Evolutionary conservation across 1,140 invertebrate genomes (phyloP).

Genomic region (Lepidurus packardi): DNA sequence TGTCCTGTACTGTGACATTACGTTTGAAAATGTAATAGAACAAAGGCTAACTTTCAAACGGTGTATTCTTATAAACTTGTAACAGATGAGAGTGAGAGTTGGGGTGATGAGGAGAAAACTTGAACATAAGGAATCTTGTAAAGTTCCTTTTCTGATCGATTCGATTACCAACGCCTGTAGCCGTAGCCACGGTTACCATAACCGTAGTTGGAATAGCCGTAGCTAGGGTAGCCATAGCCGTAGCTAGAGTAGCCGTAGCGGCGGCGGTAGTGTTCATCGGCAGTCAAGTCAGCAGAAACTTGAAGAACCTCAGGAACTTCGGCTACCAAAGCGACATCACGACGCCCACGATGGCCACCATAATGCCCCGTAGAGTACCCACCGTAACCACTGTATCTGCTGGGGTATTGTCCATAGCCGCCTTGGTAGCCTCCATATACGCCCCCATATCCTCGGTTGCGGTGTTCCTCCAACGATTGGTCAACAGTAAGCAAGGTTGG

Average conservation of each 20-base stretch:
- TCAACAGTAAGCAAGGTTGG: neutral
- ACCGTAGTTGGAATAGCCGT: neutral
- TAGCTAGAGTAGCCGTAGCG: neutral
- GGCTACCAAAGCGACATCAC: neutral
- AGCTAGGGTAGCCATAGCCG: neutral
- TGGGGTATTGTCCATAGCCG: neutral
- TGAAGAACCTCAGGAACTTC: neutral
- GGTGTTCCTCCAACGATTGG: neutral
- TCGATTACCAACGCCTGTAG: too few species aligned
- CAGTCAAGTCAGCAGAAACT: neutral
- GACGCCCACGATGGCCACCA: neutral
- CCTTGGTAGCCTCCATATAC: neutral
- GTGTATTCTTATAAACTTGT: too few species aligned
- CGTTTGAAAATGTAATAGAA: too few species aligned
- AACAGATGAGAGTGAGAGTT: too few species aligned
- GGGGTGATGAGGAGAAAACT: too few species aligned
- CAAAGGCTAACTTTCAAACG: too few species aligned
- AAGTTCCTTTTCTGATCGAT: too few species aligned
- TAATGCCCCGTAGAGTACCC: neutral
- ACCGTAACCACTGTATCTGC: neutral
- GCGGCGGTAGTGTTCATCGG: neutral
- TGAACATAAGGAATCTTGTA: too few species aligned
- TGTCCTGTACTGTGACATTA: too few species aligned
- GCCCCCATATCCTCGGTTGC: neutral
- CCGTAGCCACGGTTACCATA: too few species aligned